phyloP scores from a whole-genome alignment of 2,113 vertebrate genomes.

The Ptilonorhynchus violaceus region DNA sequence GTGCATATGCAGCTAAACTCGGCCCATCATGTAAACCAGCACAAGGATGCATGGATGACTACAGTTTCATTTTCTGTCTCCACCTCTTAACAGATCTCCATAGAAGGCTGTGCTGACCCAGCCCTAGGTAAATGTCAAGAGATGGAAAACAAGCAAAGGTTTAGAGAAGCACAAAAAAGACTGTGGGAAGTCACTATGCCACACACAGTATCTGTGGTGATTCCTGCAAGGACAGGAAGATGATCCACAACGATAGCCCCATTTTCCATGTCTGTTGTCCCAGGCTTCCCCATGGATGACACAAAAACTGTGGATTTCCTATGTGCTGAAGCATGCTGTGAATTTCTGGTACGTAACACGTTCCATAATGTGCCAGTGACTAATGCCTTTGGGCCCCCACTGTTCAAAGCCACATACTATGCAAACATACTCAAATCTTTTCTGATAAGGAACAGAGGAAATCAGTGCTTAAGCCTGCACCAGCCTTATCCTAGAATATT shows the following conservation, averaged over 20 bases:
- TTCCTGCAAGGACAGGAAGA: background rate
- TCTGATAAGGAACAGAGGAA: background rate
- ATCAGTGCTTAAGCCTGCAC: background rate
- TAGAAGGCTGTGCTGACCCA: background rate
- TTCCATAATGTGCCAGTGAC: background rate
- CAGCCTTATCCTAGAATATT: background rate
- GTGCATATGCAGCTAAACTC: background rate
- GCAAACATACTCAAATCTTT: background rate
- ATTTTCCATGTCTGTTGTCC: background rate
- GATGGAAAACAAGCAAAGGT: background rate
- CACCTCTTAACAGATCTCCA: background rate
- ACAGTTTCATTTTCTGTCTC: background rate
- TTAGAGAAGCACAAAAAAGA: background rate
- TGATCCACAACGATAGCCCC: background rate
- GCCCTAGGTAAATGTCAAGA: background rate
- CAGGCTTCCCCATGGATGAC: background rate
- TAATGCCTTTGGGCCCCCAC: background rate
- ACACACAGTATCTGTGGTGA: fast-evolving
- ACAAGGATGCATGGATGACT: background rate
- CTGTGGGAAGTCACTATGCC: background rate
- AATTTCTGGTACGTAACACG: fast-evolving
- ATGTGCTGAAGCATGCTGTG: background rate
- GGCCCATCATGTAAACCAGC: background rate
- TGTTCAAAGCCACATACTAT: background rate
- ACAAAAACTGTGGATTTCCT: background rate